Conservation (phyloP, 2,113 vertebrate genomes). For the Prinia subflava region DNA sequence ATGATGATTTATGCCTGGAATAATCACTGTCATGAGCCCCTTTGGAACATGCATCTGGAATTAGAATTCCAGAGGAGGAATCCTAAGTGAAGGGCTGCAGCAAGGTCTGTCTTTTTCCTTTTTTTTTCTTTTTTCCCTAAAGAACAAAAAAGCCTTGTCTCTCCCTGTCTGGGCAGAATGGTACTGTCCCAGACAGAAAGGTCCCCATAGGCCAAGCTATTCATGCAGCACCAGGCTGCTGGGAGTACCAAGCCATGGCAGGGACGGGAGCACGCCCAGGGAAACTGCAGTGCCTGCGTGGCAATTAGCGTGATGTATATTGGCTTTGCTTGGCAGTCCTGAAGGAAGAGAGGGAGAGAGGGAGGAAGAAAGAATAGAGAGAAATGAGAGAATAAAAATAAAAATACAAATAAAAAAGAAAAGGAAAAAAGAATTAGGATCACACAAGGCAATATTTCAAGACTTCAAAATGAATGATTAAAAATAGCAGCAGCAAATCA, state of each 20-base stretch:
- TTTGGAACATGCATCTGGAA: constrained; percentile 39
- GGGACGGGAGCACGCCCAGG: neutral
- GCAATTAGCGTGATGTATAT: neutral
- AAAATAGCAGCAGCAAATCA: neutral
- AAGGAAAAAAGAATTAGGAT: neutral
- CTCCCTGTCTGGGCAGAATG: constrained; percentile 78
- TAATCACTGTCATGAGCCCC: neutral
- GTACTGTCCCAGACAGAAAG: constrained; percentile 76
- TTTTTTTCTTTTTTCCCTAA: neutral
- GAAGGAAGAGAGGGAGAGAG: neutral
- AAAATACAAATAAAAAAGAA: neutral
- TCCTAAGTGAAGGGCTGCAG: neutral
- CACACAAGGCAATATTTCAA: neutral
- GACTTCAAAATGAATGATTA: neutral
- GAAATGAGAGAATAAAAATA: neutral
- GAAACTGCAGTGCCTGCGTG: neutral
- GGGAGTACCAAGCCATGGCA: constrained; percentile 18
- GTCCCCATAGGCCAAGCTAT: constrained; percentile 62
- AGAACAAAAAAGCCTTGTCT: constrained; percentile 22
- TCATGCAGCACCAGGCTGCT: constrained; percentile 16
- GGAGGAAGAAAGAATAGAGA: neutral
- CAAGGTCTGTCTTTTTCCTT: neutral
- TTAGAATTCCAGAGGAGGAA: constrained; percentile 42
- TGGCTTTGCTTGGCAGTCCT: neutral
- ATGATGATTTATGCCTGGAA: neutral